Base-by-base conservation (phyloP, 2,113 vertebrate genomes). In the Edolisoma coerulescens region DNA sequence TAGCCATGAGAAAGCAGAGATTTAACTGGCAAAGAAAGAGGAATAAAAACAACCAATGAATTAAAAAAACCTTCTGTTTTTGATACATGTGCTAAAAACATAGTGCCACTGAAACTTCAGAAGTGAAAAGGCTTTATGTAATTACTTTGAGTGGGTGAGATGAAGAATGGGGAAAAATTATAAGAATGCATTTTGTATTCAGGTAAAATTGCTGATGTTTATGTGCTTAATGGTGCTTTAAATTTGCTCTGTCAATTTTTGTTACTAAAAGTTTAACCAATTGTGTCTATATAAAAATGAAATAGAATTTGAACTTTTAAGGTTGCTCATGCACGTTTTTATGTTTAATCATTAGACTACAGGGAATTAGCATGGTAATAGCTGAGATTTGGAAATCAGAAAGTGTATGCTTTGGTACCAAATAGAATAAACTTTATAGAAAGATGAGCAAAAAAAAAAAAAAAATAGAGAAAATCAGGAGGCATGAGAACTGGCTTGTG, bases 171-270 rank as follows among this genome's bases (percentile, higher is more conserved):
- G 10, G 8, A 47, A 73, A 92, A 78, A 70, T 10, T 54, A 45
- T 12, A 47, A 50, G n/a, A 87, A 89, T 37, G 10, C 14, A 42
- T 90, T 92, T 84, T 84, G 8, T 23, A 76, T 92, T 84, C 73
- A 76, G 44, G 65, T 52, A 92, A 92, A 94, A 84, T 79, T n/a
- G 33, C 39, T 92, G 61, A 90, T 84, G 61, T 69, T 97, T 93
- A 61, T 64, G 33, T 85, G 33, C 23, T 82, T 87, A 87, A 87
- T 49, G 45, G 45, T 22, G 17, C 74, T 91, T 84, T 69, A 52
- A 80, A 87, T 82, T 95, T 93, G 32, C 47, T 65, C 59, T 92
- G 54, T 53, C 68, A 86, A 30, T 84, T 96, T 90, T 59, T 91
- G 16, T 69, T 87, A n/a, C 21, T 79, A 53, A 60, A 95, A 91